A percentile compares a stretch with the other conserved stretches of the same genome.
Evolutionary conservation across 2,888 invertebrate genomes (phyloP).

Genomic region (Gymnosoma rotundatum): DNA sequence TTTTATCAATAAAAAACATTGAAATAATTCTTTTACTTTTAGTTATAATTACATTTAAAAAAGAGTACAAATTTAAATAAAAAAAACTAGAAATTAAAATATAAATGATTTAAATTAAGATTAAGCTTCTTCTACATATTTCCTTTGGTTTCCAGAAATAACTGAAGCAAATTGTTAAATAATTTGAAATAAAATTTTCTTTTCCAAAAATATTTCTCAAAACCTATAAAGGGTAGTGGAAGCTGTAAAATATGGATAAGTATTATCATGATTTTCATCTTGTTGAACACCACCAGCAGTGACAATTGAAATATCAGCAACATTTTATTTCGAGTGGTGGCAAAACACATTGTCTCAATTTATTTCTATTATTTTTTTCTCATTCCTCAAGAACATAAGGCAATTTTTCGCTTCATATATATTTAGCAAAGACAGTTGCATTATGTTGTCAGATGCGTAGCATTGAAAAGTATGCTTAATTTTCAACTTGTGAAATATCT

Average conservation of each 20-base stretch:
- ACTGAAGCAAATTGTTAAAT: no score
- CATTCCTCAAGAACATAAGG: slow-evolving; percentile 48
- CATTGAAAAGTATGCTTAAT: no score
- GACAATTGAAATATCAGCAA: slow-evolving; percentile 81
- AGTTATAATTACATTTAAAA: slow-evolving; percentile 39
- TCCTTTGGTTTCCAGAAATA: neutral
- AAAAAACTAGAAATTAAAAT: slow-evolving; percentile 49
- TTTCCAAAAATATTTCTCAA: neutral
- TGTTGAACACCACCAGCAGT: slow-evolving; percentile 65
- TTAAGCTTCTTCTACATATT: neutral
- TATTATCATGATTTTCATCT: slow-evolving; percentile 67
- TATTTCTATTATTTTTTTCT: slow-evolving; percentile 24
- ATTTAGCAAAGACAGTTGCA: slow-evolving; percentile 14
- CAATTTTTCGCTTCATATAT: slow-evolving; percentile 29
- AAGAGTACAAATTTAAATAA: slow-evolving; percentile 38
- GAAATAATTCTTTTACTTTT: slow-evolving; percentile 56
- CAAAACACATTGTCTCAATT: slow-evolving; percentile 53
- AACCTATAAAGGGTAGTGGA: slow-evolving; percentile 5
- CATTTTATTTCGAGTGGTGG: slow-evolving; percentile 73
- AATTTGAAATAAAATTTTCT: no score
- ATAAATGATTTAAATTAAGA: slow-evolving; percentile 55
- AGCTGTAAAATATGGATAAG: slow-evolving; percentile 50
- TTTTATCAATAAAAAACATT: slow-evolving; percentile 70
- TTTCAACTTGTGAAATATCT: no score
- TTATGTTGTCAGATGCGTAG: slow-evolving; percentile 20